Percentiles rank a stretch among this genome's conserved stretches.
These are phyloP conservation scores for Chlorodrepanis virens DNA, from an alignment of 2,113 vertebrate species.

Conservation along the genomic window DNA sequence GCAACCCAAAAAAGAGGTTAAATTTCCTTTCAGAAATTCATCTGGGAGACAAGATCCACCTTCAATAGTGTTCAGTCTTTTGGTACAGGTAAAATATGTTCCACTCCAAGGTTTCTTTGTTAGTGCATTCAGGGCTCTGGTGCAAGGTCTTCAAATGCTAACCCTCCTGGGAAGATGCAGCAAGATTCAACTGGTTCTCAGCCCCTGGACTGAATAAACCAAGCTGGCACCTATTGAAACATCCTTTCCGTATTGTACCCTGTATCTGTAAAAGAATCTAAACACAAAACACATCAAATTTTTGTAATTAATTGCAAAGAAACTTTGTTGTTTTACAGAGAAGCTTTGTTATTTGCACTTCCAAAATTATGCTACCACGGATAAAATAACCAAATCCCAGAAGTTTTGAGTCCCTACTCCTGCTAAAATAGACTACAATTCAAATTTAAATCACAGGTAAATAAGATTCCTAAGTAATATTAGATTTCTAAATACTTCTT, in stretches of 20 bases:
- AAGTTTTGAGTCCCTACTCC: neutral
- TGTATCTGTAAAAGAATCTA: neutral
- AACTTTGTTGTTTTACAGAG: neutral
- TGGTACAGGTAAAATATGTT: neutral
- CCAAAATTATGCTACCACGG: neutral
- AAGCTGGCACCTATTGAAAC: neutral
- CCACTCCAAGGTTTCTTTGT: neutral
- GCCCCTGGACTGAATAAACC: neutral
- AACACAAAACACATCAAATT: neutral
- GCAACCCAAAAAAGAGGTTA: neutral
- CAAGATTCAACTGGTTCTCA: neutral
- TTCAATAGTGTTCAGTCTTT: neutral
- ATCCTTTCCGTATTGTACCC: rapidly evolving
- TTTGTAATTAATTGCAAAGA: neutral
- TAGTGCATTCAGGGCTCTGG: neutral
- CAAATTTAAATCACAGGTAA: neutral
- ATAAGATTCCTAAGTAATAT: neutral
- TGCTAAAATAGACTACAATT: neutral
- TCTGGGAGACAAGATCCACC: neutral
- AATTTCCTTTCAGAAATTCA: neutral
- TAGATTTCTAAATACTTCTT: neutral
- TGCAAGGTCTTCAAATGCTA: neutral
- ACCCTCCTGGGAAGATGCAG: neutral
- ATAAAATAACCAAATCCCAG: neutral
- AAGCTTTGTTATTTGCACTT: neutral